These are phyloP conservation scores for Crossocerus cetratus DNA, from an alignment of 2,888 invertebrate species.

Conservation along the genomic window DNA sequence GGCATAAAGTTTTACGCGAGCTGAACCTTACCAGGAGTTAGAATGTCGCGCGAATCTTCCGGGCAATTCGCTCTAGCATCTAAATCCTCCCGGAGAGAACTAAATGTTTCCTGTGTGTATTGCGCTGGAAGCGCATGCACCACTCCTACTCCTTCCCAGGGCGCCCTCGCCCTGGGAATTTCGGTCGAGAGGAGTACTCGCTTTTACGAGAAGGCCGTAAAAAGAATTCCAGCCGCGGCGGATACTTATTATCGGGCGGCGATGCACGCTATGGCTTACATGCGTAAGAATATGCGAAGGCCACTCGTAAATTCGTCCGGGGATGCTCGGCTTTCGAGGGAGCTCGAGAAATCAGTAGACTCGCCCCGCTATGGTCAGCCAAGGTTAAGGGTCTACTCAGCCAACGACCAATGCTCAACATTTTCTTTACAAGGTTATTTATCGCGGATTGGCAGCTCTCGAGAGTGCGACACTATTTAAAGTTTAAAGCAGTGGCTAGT, in stretches of 20 bases:
- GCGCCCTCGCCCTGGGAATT: neutral
- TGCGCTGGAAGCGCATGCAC: neutral
- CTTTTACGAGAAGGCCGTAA: slow-evolving; percentile 3
- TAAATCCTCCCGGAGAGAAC: neutral
- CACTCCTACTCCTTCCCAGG: neutral
- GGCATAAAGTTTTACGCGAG: neutral
- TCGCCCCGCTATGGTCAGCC: neutral
- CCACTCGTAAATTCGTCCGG: neutral
- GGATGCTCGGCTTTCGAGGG: neutral
- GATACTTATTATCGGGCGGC: neutral
- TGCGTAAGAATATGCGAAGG: slow-evolving; percentile 1
- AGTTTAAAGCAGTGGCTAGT: no score
- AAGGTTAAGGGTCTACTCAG: neutral
- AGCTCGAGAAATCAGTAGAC: neutral
- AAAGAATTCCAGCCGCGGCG: neutral
- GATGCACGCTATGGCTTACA: neutral
- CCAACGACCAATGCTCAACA: no score
- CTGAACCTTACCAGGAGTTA: neutral
- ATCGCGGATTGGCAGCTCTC: no score
- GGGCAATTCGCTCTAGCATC: neutral
- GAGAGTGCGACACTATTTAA: no score
- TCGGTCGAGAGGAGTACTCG: neutral
- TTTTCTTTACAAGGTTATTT: no score
- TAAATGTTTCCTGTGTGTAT: neutral
- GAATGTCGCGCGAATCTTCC: neutral